Percentiles rank a stretch among this genome's conserved stretches.
Conservation (phyloP, 1,140 invertebrate species). For the Brachionus sp. region DNA sequence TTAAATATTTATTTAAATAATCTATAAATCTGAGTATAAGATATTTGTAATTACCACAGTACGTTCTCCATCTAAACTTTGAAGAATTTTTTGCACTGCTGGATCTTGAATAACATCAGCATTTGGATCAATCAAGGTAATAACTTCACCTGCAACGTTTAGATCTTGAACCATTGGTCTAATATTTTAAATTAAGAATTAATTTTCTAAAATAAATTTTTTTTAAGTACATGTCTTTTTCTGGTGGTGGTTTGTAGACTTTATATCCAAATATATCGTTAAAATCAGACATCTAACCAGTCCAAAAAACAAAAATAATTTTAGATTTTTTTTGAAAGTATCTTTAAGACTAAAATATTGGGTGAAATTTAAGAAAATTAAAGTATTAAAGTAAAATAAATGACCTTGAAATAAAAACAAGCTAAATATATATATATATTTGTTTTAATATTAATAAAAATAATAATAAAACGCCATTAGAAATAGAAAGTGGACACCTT, state of each 20-base stretch:
- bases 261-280: conserved; percentile 44
- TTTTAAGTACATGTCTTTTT: conserved; percentile 33
- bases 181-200: neutral
- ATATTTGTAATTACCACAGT: conserved; percentile 9
- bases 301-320: neutral
- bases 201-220: neutral
- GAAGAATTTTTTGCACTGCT: conserved; percentile 30
- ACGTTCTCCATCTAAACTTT: conserved; percentile 41
- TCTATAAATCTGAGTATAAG: neutral
- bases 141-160: conserved; percentile 14
- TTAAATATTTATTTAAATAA: neutral
- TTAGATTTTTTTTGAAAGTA: neutral
- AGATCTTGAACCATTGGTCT: conserved; percentile 42
- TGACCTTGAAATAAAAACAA: neutral
- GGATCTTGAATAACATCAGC: conserved; percentile 43
- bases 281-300: conserved; percentile 28
- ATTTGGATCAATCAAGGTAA: conserved; percentile 42
- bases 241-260: conserved; percentile 45
- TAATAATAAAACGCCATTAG: neutral
- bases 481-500: neutral
- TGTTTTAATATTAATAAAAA: neutral
- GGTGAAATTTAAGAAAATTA: neutral
- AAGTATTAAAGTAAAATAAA: neutral
- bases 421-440: neutral
- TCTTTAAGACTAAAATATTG: neutral